phyloP scores from a whole-genome alignment of 2,888 invertebrate species.

The Oscheius onirici region DNA sequence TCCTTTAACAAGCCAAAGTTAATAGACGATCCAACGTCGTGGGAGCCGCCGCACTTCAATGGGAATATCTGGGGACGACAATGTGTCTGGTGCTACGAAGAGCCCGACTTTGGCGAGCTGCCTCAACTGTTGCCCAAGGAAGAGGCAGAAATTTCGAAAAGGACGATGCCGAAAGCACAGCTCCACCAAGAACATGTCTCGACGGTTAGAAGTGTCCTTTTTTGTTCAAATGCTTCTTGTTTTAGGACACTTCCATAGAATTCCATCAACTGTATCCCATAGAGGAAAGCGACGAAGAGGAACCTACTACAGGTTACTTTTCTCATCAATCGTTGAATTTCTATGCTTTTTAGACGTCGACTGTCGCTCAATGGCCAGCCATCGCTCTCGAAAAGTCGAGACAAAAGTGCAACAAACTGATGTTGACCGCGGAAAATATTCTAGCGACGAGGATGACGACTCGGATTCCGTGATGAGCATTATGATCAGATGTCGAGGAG shows the following conservation, averaged over 20 bases:
- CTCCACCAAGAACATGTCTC: too few relatives aligned
- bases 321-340: background rate
- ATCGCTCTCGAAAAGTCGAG: too few relatives aligned
- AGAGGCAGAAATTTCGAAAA: background rate
- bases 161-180: background rate
- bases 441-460: slow-evolving; percentile 1
- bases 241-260: background rate
- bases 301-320: background rate
- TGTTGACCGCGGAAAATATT: background rate
- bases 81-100: background rate
- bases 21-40: background rate
- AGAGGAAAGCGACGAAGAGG: background rate
- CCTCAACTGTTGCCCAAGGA: too few relatives aligned
- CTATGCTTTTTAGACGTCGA: background rate
- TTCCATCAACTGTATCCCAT: background rate
- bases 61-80: background rate
- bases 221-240: background rate
- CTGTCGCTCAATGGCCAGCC: background rate
- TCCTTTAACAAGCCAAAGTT: too few relatives aligned
- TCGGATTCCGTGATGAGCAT: background rate
- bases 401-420: too few relatives aligned
- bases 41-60: background rate
- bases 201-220: too few relatives aligned
- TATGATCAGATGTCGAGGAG: background rate
- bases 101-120: background rate